Evolutionary conservation across 2,888 invertebrate genomes (phyloP).

Genomic region (Cepaea hortensis): DNA sequence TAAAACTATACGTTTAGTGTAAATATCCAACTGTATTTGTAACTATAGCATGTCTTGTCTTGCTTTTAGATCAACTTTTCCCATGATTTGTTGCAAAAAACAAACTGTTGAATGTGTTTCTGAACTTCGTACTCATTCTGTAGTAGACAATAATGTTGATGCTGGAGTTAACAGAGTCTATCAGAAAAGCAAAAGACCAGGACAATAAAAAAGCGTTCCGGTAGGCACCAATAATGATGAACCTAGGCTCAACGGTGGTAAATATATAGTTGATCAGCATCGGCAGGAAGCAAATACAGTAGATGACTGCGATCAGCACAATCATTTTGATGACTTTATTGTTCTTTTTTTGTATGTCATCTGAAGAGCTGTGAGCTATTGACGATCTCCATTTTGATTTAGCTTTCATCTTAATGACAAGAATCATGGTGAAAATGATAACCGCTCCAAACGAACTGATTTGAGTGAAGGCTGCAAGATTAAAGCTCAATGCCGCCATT

Average conservation of each 20-base stretch:
- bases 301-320: constrained; percentile 9
- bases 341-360: neutral
- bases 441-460: constrained; percentile 19
- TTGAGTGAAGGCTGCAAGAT: constrained; percentile 9
- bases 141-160: constrained; percentile 27
- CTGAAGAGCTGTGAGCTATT: neutral
- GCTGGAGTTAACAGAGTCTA: constrained; percentile 13
- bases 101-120: neutral
- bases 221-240: neutral
- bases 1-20: too few relatives aligned
- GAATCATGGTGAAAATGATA: neutral
- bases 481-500: constrained; percentile 14
- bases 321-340: constrained; percentile 18
- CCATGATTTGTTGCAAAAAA: neutral
- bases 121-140: constrained; percentile 25
- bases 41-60: too few relatives aligned
- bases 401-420: constrained; percentile 16
- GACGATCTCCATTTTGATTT: constrained; percentile 19
- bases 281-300: constrained; percentile 13
- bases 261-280: constrained; percentile 9
- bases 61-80: too few relatives aligned
- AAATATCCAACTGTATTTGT: too few relatives aligned
- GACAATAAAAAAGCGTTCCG: neutral
- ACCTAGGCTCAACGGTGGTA: neutral
- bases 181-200: constrained; percentile 2